Evolutionary conservation across 2,888 invertebrate species (phyloP), one percentile per base, ranked within the genome.

Genomic region (Orchesellides sinensis): DNA sequence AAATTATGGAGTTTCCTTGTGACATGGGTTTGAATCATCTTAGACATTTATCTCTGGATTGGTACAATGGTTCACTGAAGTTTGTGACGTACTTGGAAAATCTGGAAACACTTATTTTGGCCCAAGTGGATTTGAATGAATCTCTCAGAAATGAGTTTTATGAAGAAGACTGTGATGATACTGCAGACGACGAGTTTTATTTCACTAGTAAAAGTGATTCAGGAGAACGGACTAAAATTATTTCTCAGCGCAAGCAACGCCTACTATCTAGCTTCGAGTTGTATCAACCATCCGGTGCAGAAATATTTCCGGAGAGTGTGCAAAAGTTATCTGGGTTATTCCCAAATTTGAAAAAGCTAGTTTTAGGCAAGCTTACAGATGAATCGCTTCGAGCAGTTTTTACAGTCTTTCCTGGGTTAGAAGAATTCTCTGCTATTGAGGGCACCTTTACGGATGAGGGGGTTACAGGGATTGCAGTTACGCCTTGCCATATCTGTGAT

Each of bases 371-470:
- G 65, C 66, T 84, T 2, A 83, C 83, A 8, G 83, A 84, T 47
- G 65, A 82, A 25, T 78, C 78, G 2, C n/a, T 83, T 10, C 14
- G 74, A 52, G 75, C 65, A 14, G 84, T 84, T 14, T 80, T 83
- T 49, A 75, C 49, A 6, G 49, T 49, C n/a, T 83, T 80, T 56
- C 80, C 84, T 2, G 65, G 29, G 2, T 47, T 84, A 2, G 83
- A 84, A 63, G 79, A 79, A 35, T 83, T 84, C 52, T 75, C 79
- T 17, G 84, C 84, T 1, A 84, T 84, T 49, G 84, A 84, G 59
- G 84, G 84, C 23, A 47, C 59, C 25, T 84, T 70, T 52, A 65
- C 84, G 1, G 84, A 84, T 61, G 66, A 70, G 25, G 84, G 84
- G 12, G 69, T 84, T 4, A 82, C 80, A 5, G 84, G 84, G 10